Evolutionary conservation across 2,888 invertebrate species (phyloP).

Genomic region (Coecobrya sp.): DNA sequence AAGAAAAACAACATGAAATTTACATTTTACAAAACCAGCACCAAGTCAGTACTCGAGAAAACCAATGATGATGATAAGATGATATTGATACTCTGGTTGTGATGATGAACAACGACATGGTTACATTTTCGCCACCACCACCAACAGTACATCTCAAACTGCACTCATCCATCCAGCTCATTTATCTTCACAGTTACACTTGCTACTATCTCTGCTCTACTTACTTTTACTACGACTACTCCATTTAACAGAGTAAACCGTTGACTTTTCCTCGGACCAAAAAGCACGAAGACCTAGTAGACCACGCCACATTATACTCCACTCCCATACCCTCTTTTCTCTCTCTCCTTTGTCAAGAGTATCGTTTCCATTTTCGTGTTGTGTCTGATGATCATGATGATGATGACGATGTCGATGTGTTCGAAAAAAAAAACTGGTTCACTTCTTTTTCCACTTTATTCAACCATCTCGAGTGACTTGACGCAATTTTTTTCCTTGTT

Average conservation of each 20-base stretch:
- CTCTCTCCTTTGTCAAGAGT: neutral
- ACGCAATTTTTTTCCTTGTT: conserved; percentile 33
- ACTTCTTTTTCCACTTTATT: neutral
- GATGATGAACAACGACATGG: neutral
- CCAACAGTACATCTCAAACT: neutral
- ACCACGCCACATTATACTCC: too few relatives aligned
- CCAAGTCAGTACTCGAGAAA: neutral
- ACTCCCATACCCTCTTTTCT: neutral
- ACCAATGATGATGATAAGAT: neutral
- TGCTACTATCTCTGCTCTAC: conserved; percentile 17
- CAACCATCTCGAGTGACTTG: neutral
- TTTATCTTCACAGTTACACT: conserved; percentile 19
- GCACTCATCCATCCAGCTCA: neutral
- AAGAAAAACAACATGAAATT: neutral
- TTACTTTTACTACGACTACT: neutral
- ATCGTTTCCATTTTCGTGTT: conserved; percentile 15
- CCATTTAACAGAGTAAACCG: neutral
- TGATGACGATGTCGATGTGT: conserved; percentile 1
- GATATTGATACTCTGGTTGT: too few relatives aligned
- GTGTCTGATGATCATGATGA: conserved; percentile 4
- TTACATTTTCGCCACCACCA: neutral
- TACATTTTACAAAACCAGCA: neutral
- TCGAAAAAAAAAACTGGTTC: conserved; percentile 34
- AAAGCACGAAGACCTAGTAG: neutral
- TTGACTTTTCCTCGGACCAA: neutral